Evolutionary conservation across 2,797 vertebrate species (phyloP), one percentile per base, ranked within the genome.

Genomic region (Catharus ustulatus): DNA sequence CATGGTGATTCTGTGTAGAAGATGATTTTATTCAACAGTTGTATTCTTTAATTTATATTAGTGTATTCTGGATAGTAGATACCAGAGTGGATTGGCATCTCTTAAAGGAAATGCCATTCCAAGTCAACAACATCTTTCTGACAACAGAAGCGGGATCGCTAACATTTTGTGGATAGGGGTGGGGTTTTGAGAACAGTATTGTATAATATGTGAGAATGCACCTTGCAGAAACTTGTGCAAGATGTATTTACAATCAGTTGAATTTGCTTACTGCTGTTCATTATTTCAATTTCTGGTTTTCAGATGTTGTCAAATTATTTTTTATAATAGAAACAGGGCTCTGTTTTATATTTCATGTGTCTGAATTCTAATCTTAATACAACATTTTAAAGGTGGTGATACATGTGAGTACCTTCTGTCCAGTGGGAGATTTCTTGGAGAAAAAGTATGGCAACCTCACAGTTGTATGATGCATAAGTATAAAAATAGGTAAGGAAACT

Each of bases 401-500:
- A 99, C 98, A 1, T 99, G 99, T 97, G 99, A 99, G 55, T 98
- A 99, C 98, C 99, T 99, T 96, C 98, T 99, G 90, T 99, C 99
- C 93, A 99, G 98, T 93, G 99, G 99, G 95, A 98, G 98, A 76
- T 99, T 99, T 98, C 98, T 99, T 98, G 99, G 99, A 92, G 98
- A 99, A 93, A 98, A 98, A 90, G 98, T 98, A 87, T 99, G 99
- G 99, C 99, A 99, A 93, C 99, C 99, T 42, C 98, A 99, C 96
- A 99, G 99, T 95, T 99, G 99, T 97, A 99, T 99, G 99, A 99
- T 99, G 98, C 99, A 99, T 97, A 99, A 98, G 80, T 99, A 99
- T 97, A 99, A 98, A 98, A 98, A 97, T 93, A 98, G 94, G 99
- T 99, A 97, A 98, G 98, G 92, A 89, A 77, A 87, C 43, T 79